A percentile compares a stretch with the other conserved stretches of the same genome.
These are phyloP conservation scores for Lagopus leucura DNA, from an alignment of 2,113 vertebrate genomes.

Conservation along the genomic window DNA sequence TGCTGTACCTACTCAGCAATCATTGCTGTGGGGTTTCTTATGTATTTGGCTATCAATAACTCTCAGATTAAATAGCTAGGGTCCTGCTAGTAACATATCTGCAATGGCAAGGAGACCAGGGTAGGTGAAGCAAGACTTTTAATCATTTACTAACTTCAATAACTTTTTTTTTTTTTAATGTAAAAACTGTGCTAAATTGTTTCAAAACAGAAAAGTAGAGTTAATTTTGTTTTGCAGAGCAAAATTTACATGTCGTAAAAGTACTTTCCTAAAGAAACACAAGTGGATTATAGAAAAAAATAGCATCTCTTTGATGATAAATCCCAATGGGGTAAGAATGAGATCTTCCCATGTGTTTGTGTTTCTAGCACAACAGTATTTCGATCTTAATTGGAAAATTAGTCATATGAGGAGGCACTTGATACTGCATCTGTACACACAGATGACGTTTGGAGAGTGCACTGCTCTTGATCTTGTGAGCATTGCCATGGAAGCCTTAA, in stretches of 20 bases:
- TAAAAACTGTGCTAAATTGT: background rate
- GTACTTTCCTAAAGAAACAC: background rate
- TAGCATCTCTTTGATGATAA: background rate
- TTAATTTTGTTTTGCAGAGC: background rate
- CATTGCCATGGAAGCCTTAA: background rate
- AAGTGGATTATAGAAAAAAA: conserved; percentile 35
- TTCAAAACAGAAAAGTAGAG: background rate
- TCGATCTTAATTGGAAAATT: conserved; percentile 43
- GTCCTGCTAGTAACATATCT: background rate
- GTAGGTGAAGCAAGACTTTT: background rate
- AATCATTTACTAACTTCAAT: background rate
- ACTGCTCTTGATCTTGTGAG: background rate
- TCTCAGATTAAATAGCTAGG: background rate
- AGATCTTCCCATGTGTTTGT: background rate
- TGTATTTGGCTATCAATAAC: background rate
- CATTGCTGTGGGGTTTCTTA: background rate
- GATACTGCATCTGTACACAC: conserved; percentile 10
- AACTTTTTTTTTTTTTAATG: background rate
- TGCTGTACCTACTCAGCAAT: background rate
- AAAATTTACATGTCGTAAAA: background rate
- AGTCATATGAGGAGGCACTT: conserved; percentile 20
- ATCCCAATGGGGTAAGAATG: background rate
- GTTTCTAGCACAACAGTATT: conserved; percentile 1
- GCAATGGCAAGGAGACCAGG: background rate
- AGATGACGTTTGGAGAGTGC: conserved; percentile 19